Evolutionary conservation across 2,888 invertebrate genomes (phyloP).

Genomic region (Rotaria sp.): DNA sequence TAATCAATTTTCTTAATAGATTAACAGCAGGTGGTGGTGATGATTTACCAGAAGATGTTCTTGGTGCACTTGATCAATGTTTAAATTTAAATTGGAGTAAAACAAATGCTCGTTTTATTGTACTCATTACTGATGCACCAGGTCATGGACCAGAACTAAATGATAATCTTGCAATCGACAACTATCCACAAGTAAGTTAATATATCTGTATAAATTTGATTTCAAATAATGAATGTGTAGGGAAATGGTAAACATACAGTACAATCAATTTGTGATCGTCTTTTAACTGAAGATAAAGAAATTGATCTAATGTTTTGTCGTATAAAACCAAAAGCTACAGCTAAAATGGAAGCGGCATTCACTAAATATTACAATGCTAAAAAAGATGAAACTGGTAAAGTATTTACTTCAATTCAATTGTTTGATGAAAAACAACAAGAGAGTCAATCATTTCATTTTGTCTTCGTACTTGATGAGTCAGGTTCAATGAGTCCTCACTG

Average conservation of each 20-base stretch:
- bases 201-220: too few species aligned
- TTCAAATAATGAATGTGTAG: too few species aligned
- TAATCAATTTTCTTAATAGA: background rate
- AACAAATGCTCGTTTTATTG: background rate
- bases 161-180: background rate
- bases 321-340: background rate
- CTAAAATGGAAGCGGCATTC: background rate
- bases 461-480: constrained; percentile 12
- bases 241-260: background rate
- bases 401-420: too few species aligned
- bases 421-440: too few species aligned
- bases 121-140: background rate
- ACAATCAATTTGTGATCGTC: background rate
- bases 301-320: background rate
- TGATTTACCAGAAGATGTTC: background rate
- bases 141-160: background rate
- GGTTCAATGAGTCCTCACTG: background rate
- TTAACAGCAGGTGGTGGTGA: background rate
- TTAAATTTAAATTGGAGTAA: background rate
- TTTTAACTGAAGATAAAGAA: background rate
- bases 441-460: background rate
- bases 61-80: background rate
- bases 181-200: background rate
- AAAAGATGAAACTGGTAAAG: background rate
- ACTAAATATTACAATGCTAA: background rate